Percentiles rank a stretch among this genome's conserved stretches.
Conservation (phyloP, 2,797 vertebrate species). For the Phrynocephalus forsythii region DNA sequence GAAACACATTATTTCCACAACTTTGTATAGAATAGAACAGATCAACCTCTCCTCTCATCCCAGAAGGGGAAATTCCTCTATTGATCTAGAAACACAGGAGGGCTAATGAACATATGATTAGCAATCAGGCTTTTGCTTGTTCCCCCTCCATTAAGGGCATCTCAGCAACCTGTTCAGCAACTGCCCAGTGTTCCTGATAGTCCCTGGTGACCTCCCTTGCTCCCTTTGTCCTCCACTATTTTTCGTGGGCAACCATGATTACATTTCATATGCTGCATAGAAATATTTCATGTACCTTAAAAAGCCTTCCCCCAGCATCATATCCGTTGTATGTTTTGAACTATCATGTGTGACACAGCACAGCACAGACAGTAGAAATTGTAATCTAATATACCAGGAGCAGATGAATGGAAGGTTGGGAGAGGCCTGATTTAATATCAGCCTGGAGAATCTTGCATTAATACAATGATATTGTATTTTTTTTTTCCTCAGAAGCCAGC, state of each 20-base stretch:
- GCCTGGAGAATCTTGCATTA: not conserved
- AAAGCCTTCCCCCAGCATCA: not conserved
- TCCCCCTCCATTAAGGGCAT: not conserved
- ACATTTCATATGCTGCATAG: not conserved
- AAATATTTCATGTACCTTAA: too few species aligned
- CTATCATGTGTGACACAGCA: not conserved
- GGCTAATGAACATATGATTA: not conserved
- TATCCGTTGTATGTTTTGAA: not conserved
- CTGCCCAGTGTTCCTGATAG: not conserved
- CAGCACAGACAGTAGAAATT: too few species aligned
- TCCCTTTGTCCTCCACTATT: not conserved
- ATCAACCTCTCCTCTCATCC: constrained; percentile 11
- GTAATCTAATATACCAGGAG: too few species aligned
- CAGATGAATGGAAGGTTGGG: too few species aligned
- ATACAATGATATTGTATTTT: not conserved
- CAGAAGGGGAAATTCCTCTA: not conserved
- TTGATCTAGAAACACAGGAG: constrained; percentile 47
- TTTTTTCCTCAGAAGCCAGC: not conserved
- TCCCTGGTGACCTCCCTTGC: not conserved
- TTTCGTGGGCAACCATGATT: not conserved
- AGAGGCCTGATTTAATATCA: not conserved
- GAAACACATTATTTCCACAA: not conserved
- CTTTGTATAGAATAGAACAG: not conserved
- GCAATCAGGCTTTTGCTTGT: not conserved
- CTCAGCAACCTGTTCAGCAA: not conserved